Conservation (phyloP, 2,888 invertebrate species). For the Sphaerophoria taeniata region DNA sequence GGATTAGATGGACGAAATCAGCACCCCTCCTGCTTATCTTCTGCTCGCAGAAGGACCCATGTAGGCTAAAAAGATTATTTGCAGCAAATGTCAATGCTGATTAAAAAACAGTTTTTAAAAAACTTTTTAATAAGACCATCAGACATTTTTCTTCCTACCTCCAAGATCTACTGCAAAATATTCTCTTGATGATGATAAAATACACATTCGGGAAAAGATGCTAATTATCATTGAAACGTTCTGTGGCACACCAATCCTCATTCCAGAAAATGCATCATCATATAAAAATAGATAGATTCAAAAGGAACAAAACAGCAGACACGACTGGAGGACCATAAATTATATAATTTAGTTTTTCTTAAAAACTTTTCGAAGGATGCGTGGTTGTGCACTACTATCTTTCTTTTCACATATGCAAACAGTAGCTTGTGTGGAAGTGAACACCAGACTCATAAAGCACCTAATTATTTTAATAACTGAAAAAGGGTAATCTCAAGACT, state of each 20-base stretch:
- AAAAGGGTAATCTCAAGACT: constrained; percentile 75
- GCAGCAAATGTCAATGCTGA: constrained; percentile 43
- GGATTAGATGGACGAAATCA: constrained; percentile 70
- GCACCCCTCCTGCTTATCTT: constrained; percentile 67
- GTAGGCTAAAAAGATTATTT: constrained; percentile 58
- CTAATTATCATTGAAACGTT: constrained; percentile 69
- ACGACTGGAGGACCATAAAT: constrained; percentile 50
- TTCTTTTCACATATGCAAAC: constrained; percentile 1
- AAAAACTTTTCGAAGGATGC: constrained; percentile 55
- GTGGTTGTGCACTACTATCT: constrained; percentile 40
- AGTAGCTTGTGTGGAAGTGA: constrained; percentile 47
- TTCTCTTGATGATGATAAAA: constrained; percentile 66
- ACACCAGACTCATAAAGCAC: constrained; percentile 75
- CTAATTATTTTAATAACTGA: constrained; percentile 76
- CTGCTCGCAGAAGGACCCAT: constrained; percentile 50
- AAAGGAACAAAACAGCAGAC: constrained; percentile 11
- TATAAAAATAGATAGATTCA: constrained; percentile 1
- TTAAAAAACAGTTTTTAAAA: constrained; percentile 46
- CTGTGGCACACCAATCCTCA: constrained; percentile 31
- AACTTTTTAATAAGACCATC: constrained; percentile 56
- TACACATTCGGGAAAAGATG: constrained; percentile 60
- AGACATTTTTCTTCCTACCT: neutral
- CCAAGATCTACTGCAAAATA: constrained; percentile 19
- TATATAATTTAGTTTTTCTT: constrained; percentile 66
- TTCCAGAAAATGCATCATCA: constrained; percentile 55